Evolutionary conservation across 2,888 invertebrate species (phyloP), one percentile per base, ranked within the genome.

Genomic region (Drosophila rellima): DNA sequence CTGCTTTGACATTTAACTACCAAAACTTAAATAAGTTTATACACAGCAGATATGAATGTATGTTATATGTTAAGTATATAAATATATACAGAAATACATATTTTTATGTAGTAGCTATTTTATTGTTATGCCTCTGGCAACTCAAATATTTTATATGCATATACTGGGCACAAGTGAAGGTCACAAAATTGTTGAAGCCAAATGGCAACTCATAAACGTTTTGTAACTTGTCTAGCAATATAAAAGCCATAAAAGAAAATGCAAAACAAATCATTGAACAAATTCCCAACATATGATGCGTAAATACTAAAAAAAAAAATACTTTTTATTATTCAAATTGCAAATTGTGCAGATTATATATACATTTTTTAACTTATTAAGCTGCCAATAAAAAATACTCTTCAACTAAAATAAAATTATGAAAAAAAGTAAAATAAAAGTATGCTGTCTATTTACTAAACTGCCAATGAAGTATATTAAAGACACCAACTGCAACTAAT

Each of bases 141-240:
- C 71, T 59, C 51, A 68, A 57, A 66, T 61, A 64, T 77, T 56
- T 61, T 62, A 63, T 48, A 47, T 56, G 50, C 59, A 52, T 10
- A 56, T 35, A 55, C 42, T 7, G 62, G 64, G 20, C 69, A 61
- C 52, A 18, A 62, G 35, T 40, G 66, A 82, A 82, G 81, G 81
- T 77, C 85, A 61, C 45, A 54, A 66, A 52, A 44, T 54, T 56
- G 64, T 65, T 76, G 47, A 13, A 54, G 70, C 70, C 82, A 68
- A 80, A 76, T 65, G 67, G 56, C 78, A 50, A 62, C 62, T 29
- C 75, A 78, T 75, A 85, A 85, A 84, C 74, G 74, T 54, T 62
- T 55, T 60, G 61, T 59, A 60, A 70, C 68, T 80, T 72, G 70
- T 29, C 62, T 68, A 55, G 57, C 68, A 18, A 68, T 76, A 44